Evolutionary conservation across 2,888 invertebrate genomes (phyloP).

Genomic region (Metallyticus violacea): DNA sequence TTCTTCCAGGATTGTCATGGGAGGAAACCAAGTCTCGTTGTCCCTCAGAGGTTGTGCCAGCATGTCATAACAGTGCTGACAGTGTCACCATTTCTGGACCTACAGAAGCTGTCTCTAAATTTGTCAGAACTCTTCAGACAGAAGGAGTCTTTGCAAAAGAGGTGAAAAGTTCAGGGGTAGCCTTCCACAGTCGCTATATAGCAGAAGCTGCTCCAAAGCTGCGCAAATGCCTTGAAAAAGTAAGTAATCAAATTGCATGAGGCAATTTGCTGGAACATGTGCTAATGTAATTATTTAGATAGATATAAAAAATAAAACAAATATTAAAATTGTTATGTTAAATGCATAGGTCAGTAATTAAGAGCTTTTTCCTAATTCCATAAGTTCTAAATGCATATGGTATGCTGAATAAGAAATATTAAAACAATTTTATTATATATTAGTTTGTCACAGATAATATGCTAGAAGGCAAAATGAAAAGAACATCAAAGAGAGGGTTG

Average conservation of each 20-base stretch:
- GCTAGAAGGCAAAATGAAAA: too few species aligned
- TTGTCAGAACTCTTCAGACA: conserved; percentile 66
- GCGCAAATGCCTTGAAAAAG: conserved; percentile 66
- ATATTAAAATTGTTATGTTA: too few species aligned
- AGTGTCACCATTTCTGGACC: conserved; percentile 95
- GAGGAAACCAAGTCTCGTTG: conserved; percentile 71
- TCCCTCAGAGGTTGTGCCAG: conserved; percentile 77
- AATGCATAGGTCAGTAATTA: too few species aligned
- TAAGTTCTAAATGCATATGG: too few species aligned
- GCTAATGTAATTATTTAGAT: too few species aligned
- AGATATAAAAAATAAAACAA: too few species aligned
- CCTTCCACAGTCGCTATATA: conserved; percentile 94
- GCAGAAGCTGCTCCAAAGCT: conserved; percentile 80
- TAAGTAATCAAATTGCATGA: conserved; percentile 36
- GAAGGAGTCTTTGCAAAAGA: conserved; percentile 80
- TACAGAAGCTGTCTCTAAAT: conserved; percentile 60
- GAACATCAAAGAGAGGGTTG: too few species aligned
- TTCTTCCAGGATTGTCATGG: conserved; percentile 67
- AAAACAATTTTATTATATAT: too few species aligned
- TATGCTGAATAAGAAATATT: too few species aligned
- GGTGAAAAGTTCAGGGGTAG: conserved; percentile 84
- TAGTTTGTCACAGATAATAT: too few species aligned
- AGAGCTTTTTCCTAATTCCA: too few species aligned
- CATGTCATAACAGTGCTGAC: conserved; percentile 93
- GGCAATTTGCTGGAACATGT: too few species aligned